These are phyloP conservation scores for Tridacna gigas DNA, from an alignment of 2,888 invertebrate species.

Conservation along the genomic window DNA sequence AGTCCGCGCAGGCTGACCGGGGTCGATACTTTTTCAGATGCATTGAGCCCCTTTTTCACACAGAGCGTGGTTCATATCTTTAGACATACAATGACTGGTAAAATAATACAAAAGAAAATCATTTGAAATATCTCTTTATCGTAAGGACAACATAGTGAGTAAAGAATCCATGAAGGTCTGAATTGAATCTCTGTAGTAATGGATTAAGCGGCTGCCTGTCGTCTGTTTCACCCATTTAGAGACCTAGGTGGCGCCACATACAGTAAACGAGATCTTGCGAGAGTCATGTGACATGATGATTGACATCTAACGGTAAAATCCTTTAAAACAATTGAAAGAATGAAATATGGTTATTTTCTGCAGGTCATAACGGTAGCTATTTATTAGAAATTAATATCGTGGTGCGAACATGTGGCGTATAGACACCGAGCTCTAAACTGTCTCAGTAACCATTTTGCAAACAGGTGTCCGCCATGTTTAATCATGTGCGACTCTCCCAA, in stretches of 20 bases:
- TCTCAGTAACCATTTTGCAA: constrained; percentile 6
- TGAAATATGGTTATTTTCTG: not conserved
- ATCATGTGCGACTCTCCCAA: not conserved
- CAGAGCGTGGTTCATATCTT: too few relatives aligned
- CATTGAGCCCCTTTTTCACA: too few relatives aligned
- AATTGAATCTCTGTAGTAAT: not conserved
- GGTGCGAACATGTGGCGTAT: constrained; percentile 24
- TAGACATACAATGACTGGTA: too few relatives aligned
- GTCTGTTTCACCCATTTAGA: not conserved
- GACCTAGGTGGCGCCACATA: not conserved
- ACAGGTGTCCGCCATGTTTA: constrained; percentile 22
- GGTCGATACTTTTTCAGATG: too few relatives aligned
- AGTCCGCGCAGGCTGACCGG: too few relatives aligned
- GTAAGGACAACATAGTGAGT: too few relatives aligned
- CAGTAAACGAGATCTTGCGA: not conserved
- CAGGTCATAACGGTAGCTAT: constrained; percentile 12
- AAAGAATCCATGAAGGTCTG: too few relatives aligned
- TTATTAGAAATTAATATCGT: constrained; percentile 10
- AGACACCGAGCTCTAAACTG: not conserved
- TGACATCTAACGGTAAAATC: constrained; percentile 15
- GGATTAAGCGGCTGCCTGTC: constrained; percentile 2
- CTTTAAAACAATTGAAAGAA: not conserved
- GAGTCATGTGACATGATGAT: not conserved
- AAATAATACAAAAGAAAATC: too few relatives aligned
- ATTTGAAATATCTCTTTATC: too few relatives aligned